Base-by-base conservation (phyloP, 2,888 invertebrate genomes). In the Mythimna ferrago region DNA sequence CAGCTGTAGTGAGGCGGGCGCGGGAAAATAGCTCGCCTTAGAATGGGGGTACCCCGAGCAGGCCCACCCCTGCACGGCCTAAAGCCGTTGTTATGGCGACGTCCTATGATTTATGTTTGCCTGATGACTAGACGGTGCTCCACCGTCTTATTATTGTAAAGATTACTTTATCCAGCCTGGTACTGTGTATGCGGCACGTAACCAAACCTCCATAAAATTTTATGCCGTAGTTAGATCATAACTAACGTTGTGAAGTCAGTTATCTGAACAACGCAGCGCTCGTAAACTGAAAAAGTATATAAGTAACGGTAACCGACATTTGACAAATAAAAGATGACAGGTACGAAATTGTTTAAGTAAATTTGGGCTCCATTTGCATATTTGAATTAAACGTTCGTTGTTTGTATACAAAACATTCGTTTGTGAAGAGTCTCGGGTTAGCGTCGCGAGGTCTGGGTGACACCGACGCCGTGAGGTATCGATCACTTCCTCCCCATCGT, bases 61-160 rank as follows among this genome's bases (percentile, higher is more conserved):
- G 91, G 86, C 86, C 90, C 87, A 88, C 91, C 93, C 93, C 89
- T 81, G 86, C 66, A 78, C 86, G 79, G 84, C 88, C 87, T 86
- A 85, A 88, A 89, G 80, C 86, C 88, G 92, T 93, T 92, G 92
- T 92, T 92, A 92, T 92, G 92, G 91, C 89, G 90, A 94, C 94
- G 86, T 89, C 86, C 85, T 88, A 88, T 93, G 93, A 93, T 93
- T 94, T 93, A 93, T 95, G 91, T 86, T 86, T 82, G 89, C 92
- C 91, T 92, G 87, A 93, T 93, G 91, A 92, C 91, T 91, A 78
- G 83, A 58, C 73, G 66, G 77, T 70, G 78, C 68, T 81, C 76
- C 51, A 63, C 68, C 51, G 75, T 63, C 78, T 76, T 80, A 54
- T 78, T 84, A 79, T 80, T 74, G 56, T 60, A 82, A 80, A 84